Evolutionary conservation across 2,888 invertebrate genomes (phyloP).

Genomic region (Eilema griseolum): DNA sequence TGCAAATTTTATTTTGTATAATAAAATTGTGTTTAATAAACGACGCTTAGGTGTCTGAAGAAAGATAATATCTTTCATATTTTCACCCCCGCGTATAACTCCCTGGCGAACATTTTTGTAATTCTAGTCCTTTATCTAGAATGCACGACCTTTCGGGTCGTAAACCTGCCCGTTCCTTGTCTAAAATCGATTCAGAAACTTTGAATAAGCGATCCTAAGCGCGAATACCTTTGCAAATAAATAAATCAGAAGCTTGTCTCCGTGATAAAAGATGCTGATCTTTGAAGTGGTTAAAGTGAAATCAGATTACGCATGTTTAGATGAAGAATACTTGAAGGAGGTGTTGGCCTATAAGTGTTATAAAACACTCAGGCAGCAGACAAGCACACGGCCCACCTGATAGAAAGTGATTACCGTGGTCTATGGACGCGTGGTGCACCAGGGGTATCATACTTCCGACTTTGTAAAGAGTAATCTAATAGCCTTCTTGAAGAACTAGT

Average conservation of each 20-base stretch:
- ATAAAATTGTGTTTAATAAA: not conserved
- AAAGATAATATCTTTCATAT: not conserved
- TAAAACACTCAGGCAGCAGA: no score
- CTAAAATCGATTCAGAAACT: not conserved
- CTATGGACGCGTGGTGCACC: no score
- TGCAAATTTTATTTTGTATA: no score
- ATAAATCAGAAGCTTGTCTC: not conserved
- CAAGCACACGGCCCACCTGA: no score
- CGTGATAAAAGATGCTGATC: not conserved
- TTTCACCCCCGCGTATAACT: not conserved
- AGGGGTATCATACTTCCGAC: no score
- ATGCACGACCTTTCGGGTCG: constrained; percentile 4
- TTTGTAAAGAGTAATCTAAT: no score
- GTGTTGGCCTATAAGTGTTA: no score
- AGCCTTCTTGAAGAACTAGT: no score
- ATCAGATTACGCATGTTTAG: not conserved
- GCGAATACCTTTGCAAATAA: constrained; percentile 5
- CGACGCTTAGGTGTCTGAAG: not conserved
- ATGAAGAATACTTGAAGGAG: not conserved
- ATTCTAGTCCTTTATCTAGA: not conserved
- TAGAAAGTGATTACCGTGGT: no score
- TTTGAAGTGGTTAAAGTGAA: not conserved
- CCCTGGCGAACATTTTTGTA: not conserved
- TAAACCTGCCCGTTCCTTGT: constrained; percentile 6
- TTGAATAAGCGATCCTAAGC: constrained; percentile 4